Percentiles rank a stretch among this genome's conserved stretches.
Conservation (phyloP, 2,888 invertebrate genomes). For the Furcula furcula region DNA sequence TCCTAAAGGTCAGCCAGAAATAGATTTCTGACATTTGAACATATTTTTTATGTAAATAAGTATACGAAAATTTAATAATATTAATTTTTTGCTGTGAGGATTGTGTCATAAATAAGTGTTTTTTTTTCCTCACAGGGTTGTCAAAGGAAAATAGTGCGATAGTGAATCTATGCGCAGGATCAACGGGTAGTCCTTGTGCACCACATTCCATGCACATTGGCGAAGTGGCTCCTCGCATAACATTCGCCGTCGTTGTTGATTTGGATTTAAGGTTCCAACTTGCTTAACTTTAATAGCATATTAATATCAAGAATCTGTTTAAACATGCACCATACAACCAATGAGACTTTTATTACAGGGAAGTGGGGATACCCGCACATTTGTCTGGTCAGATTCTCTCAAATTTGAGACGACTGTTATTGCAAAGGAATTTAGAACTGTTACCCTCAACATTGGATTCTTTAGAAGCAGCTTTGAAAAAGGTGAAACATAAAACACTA, state of each 20-base stretch:
- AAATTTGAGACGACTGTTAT: conserved; percentile 80
- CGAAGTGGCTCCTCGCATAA: conserved; percentile 59
- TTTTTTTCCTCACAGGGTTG: conserved; percentile 48
- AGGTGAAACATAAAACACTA: conserved; percentile 46
- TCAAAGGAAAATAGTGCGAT: conserved; percentile 69
- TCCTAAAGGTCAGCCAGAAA: neutral
- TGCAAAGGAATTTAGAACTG: conserved; percentile 88
- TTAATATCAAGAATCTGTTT: neutral
- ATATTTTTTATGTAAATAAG: too few species aligned
- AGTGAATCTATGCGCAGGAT: conserved; percentile 60
- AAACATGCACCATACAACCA: neutral
- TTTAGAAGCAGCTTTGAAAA: conserved; percentile 86
- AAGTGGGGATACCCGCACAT: conserved; percentile 58
- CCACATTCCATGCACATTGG: conserved; percentile 67
- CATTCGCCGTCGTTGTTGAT: conserved; percentile 58
- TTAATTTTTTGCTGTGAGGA: too few species aligned
- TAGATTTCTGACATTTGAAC: too few species aligned
- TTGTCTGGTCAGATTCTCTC: conserved; percentile 63
- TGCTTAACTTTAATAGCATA: neutral
- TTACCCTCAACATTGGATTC: conserved; percentile 88
- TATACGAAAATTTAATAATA: too few species aligned
- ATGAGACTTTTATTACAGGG: conserved; percentile 42
- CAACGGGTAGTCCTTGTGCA: conserved; percentile 49
- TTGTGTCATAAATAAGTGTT: too few species aligned
- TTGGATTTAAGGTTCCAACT: conserved; percentile 60